These are phyloP conservation scores for Mesorhabditis spiculigera DNA, from an alignment of 2,888 invertebrate species.

Conservation along the genomic window DNA sequence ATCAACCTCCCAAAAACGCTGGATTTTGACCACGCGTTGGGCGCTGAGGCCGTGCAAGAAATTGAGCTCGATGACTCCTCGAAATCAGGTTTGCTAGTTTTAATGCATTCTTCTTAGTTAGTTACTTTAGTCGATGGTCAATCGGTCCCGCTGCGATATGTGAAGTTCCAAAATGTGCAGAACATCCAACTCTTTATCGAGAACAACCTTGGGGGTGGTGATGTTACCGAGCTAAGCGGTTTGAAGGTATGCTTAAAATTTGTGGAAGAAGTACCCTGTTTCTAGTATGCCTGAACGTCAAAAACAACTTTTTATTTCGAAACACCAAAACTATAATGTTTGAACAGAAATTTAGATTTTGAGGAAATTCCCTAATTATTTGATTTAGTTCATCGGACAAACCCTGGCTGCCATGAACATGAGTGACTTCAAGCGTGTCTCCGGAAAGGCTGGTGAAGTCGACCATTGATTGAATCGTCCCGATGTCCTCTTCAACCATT, in stretches of 20 bases:
- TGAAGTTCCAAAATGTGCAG: constrained; percentile 96
- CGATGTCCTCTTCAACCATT: background rate
- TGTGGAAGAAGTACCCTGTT: too few species aligned
- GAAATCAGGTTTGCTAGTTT: background rate
- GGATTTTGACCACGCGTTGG: constrained; percentile 87
- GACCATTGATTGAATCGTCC: constrained; percentile 19
- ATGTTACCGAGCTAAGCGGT: constrained; percentile 43
- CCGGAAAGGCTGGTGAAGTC: constrained; percentile 54
- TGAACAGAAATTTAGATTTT: too few species aligned
- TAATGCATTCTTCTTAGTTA: background rate
- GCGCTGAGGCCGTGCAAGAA: constrained; percentile 81
- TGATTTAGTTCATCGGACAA: constrained; percentile 43
- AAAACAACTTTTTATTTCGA: too few species aligned
- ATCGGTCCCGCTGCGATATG: constrained; percentile 80
- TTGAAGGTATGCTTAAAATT: constrained; percentile 15
- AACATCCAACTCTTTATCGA: constrained; percentile 70
- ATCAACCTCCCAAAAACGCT: constrained; percentile 93
- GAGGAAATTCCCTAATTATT: too few species aligned
- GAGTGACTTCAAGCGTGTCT: constrained; percentile 55
- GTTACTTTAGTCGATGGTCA: constrained; percentile 67
- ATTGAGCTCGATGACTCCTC: constrained; percentile 72
- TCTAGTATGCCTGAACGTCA: too few species aligned
- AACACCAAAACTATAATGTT: too few species aligned
- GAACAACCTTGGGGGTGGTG: constrained; percentile 44
- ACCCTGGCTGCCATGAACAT: constrained; percentile 54